These are phyloP conservation scores for Chymomyza caudatula DNA, from an alignment of 2,888 invertebrate species.

Conservation along the genomic window DNA sequence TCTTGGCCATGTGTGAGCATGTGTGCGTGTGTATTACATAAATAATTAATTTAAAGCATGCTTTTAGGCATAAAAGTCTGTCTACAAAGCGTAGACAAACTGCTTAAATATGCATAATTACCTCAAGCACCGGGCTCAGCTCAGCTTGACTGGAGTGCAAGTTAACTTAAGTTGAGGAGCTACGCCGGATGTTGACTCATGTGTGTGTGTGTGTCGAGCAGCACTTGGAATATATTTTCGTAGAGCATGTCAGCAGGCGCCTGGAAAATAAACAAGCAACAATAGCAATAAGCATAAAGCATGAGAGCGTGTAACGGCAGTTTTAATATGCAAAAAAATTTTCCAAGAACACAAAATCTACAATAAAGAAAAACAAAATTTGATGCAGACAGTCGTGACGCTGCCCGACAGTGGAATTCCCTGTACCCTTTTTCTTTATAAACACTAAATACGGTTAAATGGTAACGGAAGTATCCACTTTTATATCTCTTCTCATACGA, in stretches of 20 bases:
- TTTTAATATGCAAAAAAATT: constrained; percentile 10
- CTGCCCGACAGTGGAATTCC: too few relatives aligned
- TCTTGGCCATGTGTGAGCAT: constrained; percentile 61
- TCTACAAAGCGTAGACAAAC: constrained; percentile 70
- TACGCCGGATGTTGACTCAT: constrained; percentile 47
- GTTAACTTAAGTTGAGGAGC: constrained; percentile 23
- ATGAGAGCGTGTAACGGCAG: constrained; percentile 5
- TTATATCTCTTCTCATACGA: too few relatives aligned
- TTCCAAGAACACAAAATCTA: neutral
- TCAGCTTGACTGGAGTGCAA: constrained; percentile 13
- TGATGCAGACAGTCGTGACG: too few relatives aligned
- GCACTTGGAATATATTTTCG: constrained; percentile 46
- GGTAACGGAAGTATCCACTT: too few relatives aligned
- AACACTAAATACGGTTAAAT: too few relatives aligned
- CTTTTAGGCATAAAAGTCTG: constrained; percentile 50
- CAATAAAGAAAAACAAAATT: constrained; percentile 17
- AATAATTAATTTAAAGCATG: constrained; percentile 73
- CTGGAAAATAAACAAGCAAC: constrained; percentile 38
- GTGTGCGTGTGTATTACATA: constrained; percentile 57
- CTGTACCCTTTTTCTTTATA: too few relatives aligned
- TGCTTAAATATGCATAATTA: constrained; percentile 77
- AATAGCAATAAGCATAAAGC: neutral
- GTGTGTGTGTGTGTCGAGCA: constrained; percentile 29
- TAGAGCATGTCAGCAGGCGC: constrained; percentile 11
- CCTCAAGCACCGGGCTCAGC: constrained; percentile 54